Conservation (phyloP, 2,113 vertebrate species). For the Oxygymnocypris stewartii region DNA sequence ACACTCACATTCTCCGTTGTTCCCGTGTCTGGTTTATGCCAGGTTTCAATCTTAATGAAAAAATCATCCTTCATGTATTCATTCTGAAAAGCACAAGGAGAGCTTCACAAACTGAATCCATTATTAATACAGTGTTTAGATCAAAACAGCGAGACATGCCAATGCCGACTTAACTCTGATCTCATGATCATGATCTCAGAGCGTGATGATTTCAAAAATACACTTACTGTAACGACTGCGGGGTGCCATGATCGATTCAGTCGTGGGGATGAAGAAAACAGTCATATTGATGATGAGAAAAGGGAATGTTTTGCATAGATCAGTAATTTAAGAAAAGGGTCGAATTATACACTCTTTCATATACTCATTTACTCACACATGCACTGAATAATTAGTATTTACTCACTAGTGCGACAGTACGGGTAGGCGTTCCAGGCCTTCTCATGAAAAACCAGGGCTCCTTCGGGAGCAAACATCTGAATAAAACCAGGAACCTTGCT, state of each 20-base stretch:
- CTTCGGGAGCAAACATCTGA: constrained; percentile 68
- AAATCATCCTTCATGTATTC: constrained; percentile 70
- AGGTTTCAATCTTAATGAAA: constrained; percentile 72
- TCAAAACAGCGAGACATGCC: background rate
- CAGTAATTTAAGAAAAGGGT: background rate
- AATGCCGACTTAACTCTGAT: constrained; percentile 16
- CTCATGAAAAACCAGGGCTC: constrained; percentile 68
- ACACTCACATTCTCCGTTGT: constrained; percentile 67
- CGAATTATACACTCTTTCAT: background rate
- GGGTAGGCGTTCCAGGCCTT: constrained; percentile 70
- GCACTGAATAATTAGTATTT: background rate
- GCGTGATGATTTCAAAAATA: background rate
- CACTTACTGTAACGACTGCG: constrained; percentile 64
- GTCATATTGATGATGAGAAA: background rate
- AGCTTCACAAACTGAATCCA: background rate
- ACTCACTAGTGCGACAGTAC: constrained; percentile 68
- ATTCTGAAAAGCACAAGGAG: constrained; percentile 55
- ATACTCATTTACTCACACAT: background rate
- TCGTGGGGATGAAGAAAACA: constrained; percentile 1
- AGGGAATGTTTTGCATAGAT: background rate
- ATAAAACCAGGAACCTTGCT: constrained; percentile 68
- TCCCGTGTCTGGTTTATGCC: constrained; percentile 68
- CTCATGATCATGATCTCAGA: background rate
- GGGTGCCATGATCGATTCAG: constrained; percentile 16
- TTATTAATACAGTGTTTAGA: background rate